Conservation (phyloP, 2,888 invertebrate genomes). For the Andrena camellia region DNA sequence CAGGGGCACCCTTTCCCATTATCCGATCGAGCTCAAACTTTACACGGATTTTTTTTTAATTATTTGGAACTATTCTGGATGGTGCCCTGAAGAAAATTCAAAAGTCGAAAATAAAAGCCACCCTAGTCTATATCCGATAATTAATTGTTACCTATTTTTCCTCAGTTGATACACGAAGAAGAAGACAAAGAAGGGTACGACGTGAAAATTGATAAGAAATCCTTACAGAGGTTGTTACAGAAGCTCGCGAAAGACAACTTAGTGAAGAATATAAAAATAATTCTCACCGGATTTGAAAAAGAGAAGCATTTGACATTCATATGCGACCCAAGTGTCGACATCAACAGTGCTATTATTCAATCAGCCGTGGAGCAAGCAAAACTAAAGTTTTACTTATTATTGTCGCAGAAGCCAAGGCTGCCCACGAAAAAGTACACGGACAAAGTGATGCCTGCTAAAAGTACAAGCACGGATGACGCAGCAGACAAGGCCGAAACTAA, state of each 20-base stretch:
- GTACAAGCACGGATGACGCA: not conserved
- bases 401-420: slow-evolving; percentile 49
- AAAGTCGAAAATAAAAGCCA: too few relatives aligned
- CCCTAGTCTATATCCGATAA: not conserved
- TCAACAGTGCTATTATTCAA: slow-evolving; percentile 86
- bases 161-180: slow-evolving; percentile 86
- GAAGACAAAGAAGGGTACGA: slow-evolving; percentile 87
- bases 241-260: slow-evolving; percentile 87
- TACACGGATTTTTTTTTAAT: too few relatives aligned
- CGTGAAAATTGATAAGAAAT: slow-evolving; percentile 88
- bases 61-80: too few relatives aligned
- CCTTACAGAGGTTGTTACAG: slow-evolving; percentile 87
- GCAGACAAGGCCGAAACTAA: slow-evolving; percentile 10
- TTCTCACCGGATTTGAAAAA: slow-evolving; percentile 84
- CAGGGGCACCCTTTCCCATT: too few relatives aligned
- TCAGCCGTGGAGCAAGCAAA: slow-evolving; percentile 88
- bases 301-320: slow-evolving; percentile 86
- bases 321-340: slow-evolving; percentile 86
- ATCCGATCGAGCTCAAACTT: too few relatives aligned
- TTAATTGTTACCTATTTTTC: slow-evolving; percentile 47
- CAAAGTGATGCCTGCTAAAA: slow-evolving; percentile 23
- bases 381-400: slow-evolving; percentile 85
- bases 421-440: slow-evolving; percentile 23
- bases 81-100: too few relatives aligned
- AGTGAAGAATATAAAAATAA: slow-evolving; percentile 86